Base-by-base conservation (phyloP, 2,888 invertebrate species). In the Aspidiotus rigidus region DNA sequence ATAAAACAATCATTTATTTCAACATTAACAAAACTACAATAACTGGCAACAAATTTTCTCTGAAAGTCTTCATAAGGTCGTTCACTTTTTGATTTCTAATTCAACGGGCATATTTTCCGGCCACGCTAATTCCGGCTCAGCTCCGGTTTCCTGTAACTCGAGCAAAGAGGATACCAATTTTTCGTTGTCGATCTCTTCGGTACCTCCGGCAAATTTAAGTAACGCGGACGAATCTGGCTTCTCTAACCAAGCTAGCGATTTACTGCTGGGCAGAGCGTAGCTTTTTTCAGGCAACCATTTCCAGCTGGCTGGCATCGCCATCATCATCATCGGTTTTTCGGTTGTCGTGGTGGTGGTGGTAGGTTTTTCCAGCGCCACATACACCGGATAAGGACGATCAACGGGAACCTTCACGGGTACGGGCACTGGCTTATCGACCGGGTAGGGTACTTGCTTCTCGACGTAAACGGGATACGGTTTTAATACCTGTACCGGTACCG, bases 271-370 rank as follows among this genome's bases (percentile, higher is more conserved):
- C 41, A 56, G 40, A 7, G 56, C 42, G n/a, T 39, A 56, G 7
- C 13, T 17, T 56, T 64, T 64, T 57, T 64, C 64, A 5, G 42
- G 17, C 11, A 56, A 42, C 64, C 64, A 64, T 64, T 57, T 64
- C 10, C 28, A 28, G 28, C 28, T 28, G 28, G 28, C 28, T 28
- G 28, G 28, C 28, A 28, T 28, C 28, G 90, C 88, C 72, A 86
- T 72, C 78, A 88, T 87, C 2, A 88, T 88, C 64, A 88, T 85
- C 66, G 83, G 86, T 76, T 88, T 88, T 74, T 87, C 87, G 0
- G 89, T 85, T 60, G 81, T 42, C 13, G 28, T 28, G 5, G 28
- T 28, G 28, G 28, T 28, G 28, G 28, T 28, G 5, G 28, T 28
- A 28, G 28, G 28, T 28, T 81, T 80, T 69, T 84, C 84, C 6